Base-by-base conservation (phyloP, 2,888 invertebrate genomes). In the Neria commutata region DNA sequence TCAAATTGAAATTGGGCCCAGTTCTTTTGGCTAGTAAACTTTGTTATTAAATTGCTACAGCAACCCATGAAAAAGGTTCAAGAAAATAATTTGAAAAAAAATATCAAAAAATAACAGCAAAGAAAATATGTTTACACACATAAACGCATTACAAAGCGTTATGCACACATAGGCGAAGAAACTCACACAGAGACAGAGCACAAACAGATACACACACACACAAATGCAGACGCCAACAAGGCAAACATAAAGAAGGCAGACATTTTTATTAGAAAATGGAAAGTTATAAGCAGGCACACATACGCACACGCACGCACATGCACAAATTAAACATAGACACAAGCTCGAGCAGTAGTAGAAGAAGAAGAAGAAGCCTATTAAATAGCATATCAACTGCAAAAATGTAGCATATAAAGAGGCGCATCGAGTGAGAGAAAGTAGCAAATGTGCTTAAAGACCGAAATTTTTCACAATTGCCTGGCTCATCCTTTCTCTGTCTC, bases 331-430 rank as follows among this genome's bases (percentile, higher is more conserved):
- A 46, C 40, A 21, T 17, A 16, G 23, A 50, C 19, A 34, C n/a
- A 51, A 24, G 50, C 37, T 34, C 37, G 50, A 24, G 40, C 14
- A 48, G 26, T 11, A 34, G 34, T 26, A 25, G 19, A 55, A 37
- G 54, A 51, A 40, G 24, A 40, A 52, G 42, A 52, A 45, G 47
- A 59, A 48, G 52, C 59, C 62, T 62, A 62, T 59, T 62, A 57
- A 60, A 57, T 49, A 57, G 56, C 54, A 59, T 52, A 60, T 59
- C 54, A 57, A 52, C 46, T 52, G 40, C 54, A 59, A 48, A 37
- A 37, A 37, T 58, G 37, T 10, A 54, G 16, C 52, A 24, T 26
- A 10, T 17, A 54, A 45, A 54, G 37, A 33, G 33, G n/a, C n/a
- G n/a, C n/a, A n/a, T n/a, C n/a, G n/a, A n/a, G n/a, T n/a, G n/a